Evolutionary conservation across 1,140 invertebrate species (phyloP).

Genomic region (Euura lappo): DNA sequence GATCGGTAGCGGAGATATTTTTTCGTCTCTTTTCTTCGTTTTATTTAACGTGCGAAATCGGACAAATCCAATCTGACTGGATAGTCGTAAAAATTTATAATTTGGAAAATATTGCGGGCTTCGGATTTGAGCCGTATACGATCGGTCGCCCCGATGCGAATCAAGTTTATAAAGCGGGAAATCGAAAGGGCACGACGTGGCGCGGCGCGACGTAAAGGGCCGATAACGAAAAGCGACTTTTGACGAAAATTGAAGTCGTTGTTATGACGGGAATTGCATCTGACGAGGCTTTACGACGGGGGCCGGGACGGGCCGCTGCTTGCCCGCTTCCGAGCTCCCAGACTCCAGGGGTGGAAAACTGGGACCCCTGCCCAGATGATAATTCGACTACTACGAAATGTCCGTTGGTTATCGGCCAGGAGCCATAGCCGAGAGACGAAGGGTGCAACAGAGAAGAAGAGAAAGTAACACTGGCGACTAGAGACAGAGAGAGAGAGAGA

Average conservation of each 20-base stretch:
- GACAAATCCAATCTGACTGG: conserved; percentile 55
- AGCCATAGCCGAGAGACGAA: conserved; percentile 1
- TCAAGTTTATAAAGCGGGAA: conserved; percentile 62
- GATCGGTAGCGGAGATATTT: conserved; percentile 10
- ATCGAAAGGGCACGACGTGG: conserved; percentile 48
- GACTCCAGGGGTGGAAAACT: neutral
- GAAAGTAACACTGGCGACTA: neutral
- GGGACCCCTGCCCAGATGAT: neutral
- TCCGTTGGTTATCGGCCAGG: neutral
- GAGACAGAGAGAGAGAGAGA: neutral
- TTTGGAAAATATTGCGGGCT: conserved; percentile 57
- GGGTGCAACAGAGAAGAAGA: neutral
- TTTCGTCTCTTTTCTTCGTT: conserved; percentile 30
- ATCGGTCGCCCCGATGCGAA: conserved; percentile 26
- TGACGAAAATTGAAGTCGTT: conserved; percentile 62
- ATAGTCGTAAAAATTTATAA: conserved; percentile 63
- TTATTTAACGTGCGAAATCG: conserved; percentile 48
- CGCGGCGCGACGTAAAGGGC: conserved; percentile 22
- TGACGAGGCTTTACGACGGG: conserved; percentile 50
- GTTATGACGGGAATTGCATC: conserved; percentile 57
- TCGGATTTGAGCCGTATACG: neutral
- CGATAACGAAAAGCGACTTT: conserved; percentile 54
- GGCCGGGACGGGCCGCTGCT: neutral
- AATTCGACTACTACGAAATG: conserved; percentile 12
- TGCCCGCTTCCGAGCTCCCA: neutral